Evolutionary conservation across 2,113 vertebrate species (phyloP).

Genomic region (Ondatra zibethicus): DNA sequence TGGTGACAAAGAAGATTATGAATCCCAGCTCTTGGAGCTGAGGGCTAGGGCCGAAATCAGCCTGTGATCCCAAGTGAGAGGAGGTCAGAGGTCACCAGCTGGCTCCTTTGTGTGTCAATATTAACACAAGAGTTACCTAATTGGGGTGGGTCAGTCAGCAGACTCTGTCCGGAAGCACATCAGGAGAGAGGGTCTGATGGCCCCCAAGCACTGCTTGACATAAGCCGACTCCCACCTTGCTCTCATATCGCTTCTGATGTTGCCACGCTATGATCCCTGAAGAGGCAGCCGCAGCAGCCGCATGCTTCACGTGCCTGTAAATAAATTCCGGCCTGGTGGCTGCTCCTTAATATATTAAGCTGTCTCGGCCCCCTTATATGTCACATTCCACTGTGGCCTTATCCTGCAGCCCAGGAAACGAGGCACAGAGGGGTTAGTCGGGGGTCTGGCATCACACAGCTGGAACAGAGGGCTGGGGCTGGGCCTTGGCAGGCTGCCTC

Average conservation of each 20-base stretch:
- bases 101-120: slow-evolving; percentile 77
- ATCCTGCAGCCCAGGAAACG: not conserved
- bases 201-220: not conserved
- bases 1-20: slow-evolving; percentile 72
- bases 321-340: not conserved
- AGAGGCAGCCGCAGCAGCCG: not conserved
- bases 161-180: not conserved
- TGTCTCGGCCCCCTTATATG: not conserved
- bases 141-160: slow-evolving; percentile 70
- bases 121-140: slow-evolving; percentile 67
- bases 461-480: too few relatives aligned
- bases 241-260: not conserved
- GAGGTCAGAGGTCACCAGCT: slow-evolving; percentile 76
- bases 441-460: not conserved
- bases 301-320: not conserved
- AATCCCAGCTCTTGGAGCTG: not conserved
- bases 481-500: not conserved
- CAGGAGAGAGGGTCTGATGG: not conserved
- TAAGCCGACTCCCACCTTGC: not conserved
- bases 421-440: not conserved
- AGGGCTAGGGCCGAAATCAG: slow-evolving; percentile 48
- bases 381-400: not conserved
- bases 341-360: not conserved
- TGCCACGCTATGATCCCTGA: not conserved
- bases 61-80: slow-evolving; percentile 65